phyloP scores from a whole-genome alignment of 23 tunicate species.

The Ciona savignyi region DNA sequence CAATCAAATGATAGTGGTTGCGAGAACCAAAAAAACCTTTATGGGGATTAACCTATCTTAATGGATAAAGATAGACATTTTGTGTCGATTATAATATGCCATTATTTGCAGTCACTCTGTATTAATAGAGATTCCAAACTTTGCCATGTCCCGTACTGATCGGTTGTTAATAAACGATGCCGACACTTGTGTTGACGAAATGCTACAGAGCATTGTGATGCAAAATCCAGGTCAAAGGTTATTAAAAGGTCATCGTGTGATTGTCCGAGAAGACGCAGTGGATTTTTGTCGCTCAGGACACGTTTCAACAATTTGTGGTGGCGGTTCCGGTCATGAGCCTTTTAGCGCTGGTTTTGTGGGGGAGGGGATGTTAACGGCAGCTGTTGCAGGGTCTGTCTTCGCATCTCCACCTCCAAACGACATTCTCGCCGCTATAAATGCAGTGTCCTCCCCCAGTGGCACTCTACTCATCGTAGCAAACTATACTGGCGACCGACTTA shows the following conservation, averaged over 20 bases:
- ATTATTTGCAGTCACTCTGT: no score
- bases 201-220: slow-evolving; percentile 52
- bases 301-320: slow-evolving; percentile 81
- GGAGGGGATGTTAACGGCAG: slow-evolving; percentile 94
- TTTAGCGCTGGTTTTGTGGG: slow-evolving; percentile 99
- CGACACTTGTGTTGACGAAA: slow-evolving; percentile 79
- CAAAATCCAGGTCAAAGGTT: slow-evolving; percentile 44
- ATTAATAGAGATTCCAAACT: no score
- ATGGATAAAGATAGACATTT: no score
- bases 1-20: no score
- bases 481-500: slow-evolving; percentile 95
- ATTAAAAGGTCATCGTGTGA: slow-evolving; percentile 79
- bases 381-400: slow-evolving; percentile 96
- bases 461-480: slow-evolving; percentile 80
- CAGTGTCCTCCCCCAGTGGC: slow-evolving; percentile 54
- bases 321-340: slow-evolving; percentile 99
- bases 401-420: slow-evolving; percentile 92
- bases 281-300: slow-evolving; percentile 16
- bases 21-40: no score
- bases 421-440: slow-evolving; percentile 88
- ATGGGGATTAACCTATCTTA: no score
- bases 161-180: slow-evolving; percentile 66
- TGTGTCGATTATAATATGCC: no score
- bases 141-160: slow-evolving; percentile 79
- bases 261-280: slow-evolving; percentile 59